Evolutionary conservation across 2,797 vertebrate species (phyloP), one percentile per base, ranked within the genome.

Genomic region (Ptychadena robeensis): DNA sequence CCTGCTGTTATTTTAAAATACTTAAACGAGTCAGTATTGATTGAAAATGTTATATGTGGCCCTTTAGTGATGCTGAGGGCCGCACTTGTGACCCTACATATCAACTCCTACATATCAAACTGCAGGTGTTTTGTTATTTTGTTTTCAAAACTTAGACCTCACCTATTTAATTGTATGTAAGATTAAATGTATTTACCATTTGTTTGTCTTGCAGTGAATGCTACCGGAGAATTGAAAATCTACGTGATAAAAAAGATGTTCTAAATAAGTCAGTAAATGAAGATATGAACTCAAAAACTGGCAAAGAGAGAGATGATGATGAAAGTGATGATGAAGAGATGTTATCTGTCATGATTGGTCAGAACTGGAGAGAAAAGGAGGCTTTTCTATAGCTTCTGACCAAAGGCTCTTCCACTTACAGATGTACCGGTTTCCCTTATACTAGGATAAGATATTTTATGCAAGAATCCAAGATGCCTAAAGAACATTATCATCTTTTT

Each of bases 291-390:
- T 83, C 89, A 74, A 91, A 74, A 88, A 84, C 88, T 35, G 74
- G 68, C 1, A 87, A 88, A 15, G 90, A 91, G 31, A 92, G 94
- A 37, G 92, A 92, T 7, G 93, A 94, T 69, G 25, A 86, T 59
- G 93, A 89, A 37, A 94, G 92, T 0, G 92, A 95, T 70, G 94
- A 98, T 22, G 97, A 99, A 82, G 97, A 96, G 80, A 94, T 96
- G 76, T 82, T 99, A 73, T 91, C 97, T 86, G 94, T 96, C 77
- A 91, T 99, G 86, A 87, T 99, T 82, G 94, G 93, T 37, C 92
- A 92, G 77, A 97, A 99, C 91, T 99, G 98, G 98, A 91, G 98
- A 81, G 97, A 97, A 38, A 99, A 99, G 89, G 97, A 96, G 80
- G 95, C 96, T 77, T 92, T 98, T 72, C 91, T 95, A 27, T 98